Evolutionary conservation across 2,888 invertebrate genomes (phyloP), one percentile per base, ranked within the genome.

Genomic region (Oligia fasciuncula): DNA sequence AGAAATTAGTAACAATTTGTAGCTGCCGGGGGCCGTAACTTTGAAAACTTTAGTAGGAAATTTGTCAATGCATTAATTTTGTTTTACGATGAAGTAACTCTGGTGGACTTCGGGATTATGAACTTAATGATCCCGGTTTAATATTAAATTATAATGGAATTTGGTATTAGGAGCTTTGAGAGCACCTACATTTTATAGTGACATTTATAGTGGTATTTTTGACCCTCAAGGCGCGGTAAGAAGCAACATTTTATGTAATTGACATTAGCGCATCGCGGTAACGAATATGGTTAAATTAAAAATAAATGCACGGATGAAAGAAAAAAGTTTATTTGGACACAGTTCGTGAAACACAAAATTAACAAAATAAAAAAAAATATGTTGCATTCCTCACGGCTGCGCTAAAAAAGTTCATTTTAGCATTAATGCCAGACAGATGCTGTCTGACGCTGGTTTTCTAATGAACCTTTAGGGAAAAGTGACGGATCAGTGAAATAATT

Each of bases 1-100:
- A 93, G 92, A 92, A 92, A 93, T 92, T 92, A 91, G 89, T 87
- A 90, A 90, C 91, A 92, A 92, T 92, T 93, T 92, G 91, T 92
- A 88, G 89, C 90, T 88, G 91, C 90, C 90, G 87, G 89, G 84
- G 89, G 87, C 89, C 91, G 92, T 92, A 93, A 91, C 91, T 91
- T 91, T 86, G 84, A 85, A 84, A 89, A 88, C 74, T 89, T 90
- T 88, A 91, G 88, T 91, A 90, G 88, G 86, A 90, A 92, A 91
- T 91, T 90, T 88, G 91, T 89, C 89, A 87, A 86, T 87, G 85
- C 85, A 90, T 90, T 91, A 90, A 91, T 91, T 60, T 91, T 91
- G 88, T 91, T 91, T 90, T 87, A 85, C 90, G 89, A 91, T 88
- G 86, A 87, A 87, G 82, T 79, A 88, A 90, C 88, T 60, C 57